These are phyloP conservation scores for Cyanoramphus novaezelandiae DNA, from an alignment of 2,113 vertebrate genomes.

Conservation along the genomic window DNA sequence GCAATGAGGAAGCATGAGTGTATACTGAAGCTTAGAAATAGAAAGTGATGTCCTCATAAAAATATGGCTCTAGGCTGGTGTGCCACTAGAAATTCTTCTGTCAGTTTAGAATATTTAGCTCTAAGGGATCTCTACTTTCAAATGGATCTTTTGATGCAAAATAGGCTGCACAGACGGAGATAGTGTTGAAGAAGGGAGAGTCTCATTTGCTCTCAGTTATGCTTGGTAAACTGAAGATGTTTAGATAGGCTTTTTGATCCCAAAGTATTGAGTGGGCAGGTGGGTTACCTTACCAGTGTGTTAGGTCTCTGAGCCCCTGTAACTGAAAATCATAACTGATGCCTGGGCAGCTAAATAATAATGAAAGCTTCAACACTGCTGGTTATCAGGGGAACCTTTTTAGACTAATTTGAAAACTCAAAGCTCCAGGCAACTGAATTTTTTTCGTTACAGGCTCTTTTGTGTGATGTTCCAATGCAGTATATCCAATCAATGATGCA, in stretches of 20 bases:
- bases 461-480: slow-evolving; percentile 57
- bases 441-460: slow-evolving; percentile 59
- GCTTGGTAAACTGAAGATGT: slow-evolving; percentile 51
- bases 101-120: slow-evolving; percentile 85
- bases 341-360: slow-evolving; percentile 59
- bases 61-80: slow-evolving; percentile 80
- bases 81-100: slow-evolving; percentile 85
- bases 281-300: background rate
- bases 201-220: slow-evolving; percentile 59
- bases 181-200: slow-evolving; percentile 65
- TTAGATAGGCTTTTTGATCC: slow-evolving; percentile 60
- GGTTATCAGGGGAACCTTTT: slow-evolving; percentile 77
- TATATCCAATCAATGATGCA: slow-evolving; percentile 71
- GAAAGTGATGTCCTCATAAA: slow-evolving; percentile 89
- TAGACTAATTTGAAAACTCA: slow-evolving; percentile 80
- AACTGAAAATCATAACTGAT: slow-evolving; percentile 14
- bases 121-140: slow-evolving; percentile 80
- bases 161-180: slow-evolving; percentile 74
- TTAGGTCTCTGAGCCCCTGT: background rate
- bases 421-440: slow-evolving; percentile 73
- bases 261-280: slow-evolving; percentile 9
- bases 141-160: slow-evolving; percentile 85
- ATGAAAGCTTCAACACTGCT: slow-evolving; percentile 66
- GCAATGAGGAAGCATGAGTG: slow-evolving; percentile 78
- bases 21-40: slow-evolving; percentile 82